Evolutionary conservation across 1,140 invertebrate genomes (phyloP), one percentile per base, ranked within the genome.

Genomic region (Nomia melanderi): DNA sequence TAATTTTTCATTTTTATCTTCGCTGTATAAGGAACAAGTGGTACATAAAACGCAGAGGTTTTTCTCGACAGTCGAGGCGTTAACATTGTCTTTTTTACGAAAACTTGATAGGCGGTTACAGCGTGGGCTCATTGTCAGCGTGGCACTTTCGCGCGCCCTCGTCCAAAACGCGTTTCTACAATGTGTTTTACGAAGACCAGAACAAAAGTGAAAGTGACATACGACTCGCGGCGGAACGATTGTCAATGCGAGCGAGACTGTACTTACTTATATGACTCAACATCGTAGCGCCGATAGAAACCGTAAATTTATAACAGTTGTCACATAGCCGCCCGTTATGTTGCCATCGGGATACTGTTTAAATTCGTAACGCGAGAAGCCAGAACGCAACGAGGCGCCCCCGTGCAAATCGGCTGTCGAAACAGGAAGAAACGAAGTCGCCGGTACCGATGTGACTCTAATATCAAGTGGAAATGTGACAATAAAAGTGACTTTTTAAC

Each of bases 391-490:
- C 57, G 9, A 60, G n/a, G 31, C 20, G 6, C 20, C n/a, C 12
- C 20, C 20, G 57, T 60, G n/a, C 57, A 36, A 33, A 60, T 60
- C 57, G n/a, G 11, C 20, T 60, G 57, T 60, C 57, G 57, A 33
- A 60, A 60, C 57, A 60, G 57, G 57, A 60, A 60, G 57, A 60
- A 60, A 60, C 57, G n/a, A 36, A 60, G 31, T 23, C 31, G 7
- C 27, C 17, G 44, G 31, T 23, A 1, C 1, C 17, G 17, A 36
- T 60, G 57, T 60, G 57, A 60, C 57, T 29, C 2, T 36, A 36
- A 60, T 60, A 9, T 20, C 8, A 36, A 60, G n/a, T n/a, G 23
- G n/a, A 60, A 23, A 36, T n/a, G 20, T 14, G 39, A 2, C 39
- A n/a, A n/a, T n/a, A n/a, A n/a, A n/a, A n/a, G n/a, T n/a, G n/a